phyloP scores from a whole-genome alignment of 2,888 invertebrate species.

The Cylindroiulus punctatus region DNA sequence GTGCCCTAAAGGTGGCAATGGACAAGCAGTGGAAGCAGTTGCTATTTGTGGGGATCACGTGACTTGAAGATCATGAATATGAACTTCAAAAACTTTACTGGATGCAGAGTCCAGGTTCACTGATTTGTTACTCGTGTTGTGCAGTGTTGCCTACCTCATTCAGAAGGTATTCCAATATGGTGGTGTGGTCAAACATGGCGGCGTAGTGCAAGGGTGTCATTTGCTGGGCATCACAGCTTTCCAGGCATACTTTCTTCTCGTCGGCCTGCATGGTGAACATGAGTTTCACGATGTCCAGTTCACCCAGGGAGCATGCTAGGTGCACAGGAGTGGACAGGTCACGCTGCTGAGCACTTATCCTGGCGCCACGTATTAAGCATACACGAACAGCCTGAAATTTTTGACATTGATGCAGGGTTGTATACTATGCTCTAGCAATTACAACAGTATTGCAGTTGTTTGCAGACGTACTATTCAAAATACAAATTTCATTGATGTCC shows the following conservation, averaged over 20 bases:
- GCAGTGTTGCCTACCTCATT: conserved; percentile 66
- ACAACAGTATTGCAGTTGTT: too few relatives aligned
- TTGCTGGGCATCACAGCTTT: conserved; percentile 82
- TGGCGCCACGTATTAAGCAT: conserved; percentile 85
- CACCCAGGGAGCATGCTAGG: conserved; percentile 85
- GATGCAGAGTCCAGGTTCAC: too few relatives aligned
- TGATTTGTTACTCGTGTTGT: too few relatives aligned
- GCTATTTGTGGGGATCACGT: too few relatives aligned
- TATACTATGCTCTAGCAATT: too few relatives aligned
- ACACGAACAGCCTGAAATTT: conserved; percentile 81
- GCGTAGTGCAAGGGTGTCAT: conserved; percentile 93
- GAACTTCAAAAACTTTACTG: too few relatives aligned
- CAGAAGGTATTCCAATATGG: conserved; percentile 75
- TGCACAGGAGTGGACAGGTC: conserved; percentile 90
- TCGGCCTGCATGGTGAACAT: conserved; percentile 79
- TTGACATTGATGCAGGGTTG: too few relatives aligned
- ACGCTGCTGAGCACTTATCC: conserved; percentile 86
- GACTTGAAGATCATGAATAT: too few relatives aligned
- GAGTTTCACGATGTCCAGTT: conserved; percentile 83
- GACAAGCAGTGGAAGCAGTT: too few relatives aligned
- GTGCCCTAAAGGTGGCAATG: too few relatives aligned
- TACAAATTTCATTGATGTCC: too few relatives aligned
- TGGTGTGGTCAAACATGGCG: conserved; percentile 89
- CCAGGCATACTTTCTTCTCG: conserved; percentile 77
- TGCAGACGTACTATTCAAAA: too few relatives aligned